A percentile compares a stretch with the other conserved stretches of the same genome.
These are phyloP conservation scores for Stichopus chloronotus DNA, from an alignment of 35 echinoderm and acorn worm genomes.

Conservation along the genomic window DNA sequence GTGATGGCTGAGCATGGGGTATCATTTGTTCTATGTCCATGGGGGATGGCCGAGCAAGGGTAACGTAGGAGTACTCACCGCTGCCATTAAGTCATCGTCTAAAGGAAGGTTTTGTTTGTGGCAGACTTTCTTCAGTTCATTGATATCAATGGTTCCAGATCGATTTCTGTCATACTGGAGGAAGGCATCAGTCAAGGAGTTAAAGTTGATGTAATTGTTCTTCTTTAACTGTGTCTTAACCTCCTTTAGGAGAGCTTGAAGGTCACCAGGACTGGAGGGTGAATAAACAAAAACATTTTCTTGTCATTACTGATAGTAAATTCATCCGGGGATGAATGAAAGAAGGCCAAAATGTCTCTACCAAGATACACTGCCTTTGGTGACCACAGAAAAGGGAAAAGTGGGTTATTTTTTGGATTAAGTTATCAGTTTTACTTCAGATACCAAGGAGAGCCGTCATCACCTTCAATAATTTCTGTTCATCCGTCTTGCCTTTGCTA, in stretches of 20 bases:
- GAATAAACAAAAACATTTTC: constrained; percentile 3
- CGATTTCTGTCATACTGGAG: constrained; percentile 87
- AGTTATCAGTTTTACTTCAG: too few species aligned
- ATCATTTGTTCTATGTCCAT: too few species aligned
- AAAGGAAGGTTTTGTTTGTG: constrained; percentile 96
- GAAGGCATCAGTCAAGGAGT: constrained; percentile 88
- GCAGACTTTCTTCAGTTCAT: constrained; percentile 84
- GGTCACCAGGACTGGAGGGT: constrained; percentile 78
- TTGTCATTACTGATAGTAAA: background rate
- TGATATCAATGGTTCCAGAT: constrained; percentile 76
- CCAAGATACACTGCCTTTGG: too few species aligned
- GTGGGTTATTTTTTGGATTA: too few species aligned
- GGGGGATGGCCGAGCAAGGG: too few species aligned
- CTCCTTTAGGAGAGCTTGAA: constrained; percentile 69
- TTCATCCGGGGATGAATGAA: background rate
- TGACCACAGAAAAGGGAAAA: too few species aligned
- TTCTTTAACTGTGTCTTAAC: constrained; percentile 85
- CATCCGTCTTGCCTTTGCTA: too few species aligned
- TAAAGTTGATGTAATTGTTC: constrained; percentile 97
- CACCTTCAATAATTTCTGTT: too few species aligned
- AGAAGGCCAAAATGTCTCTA: too few species aligned
- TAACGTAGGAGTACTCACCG: constrained; percentile 67
- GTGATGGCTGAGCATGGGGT: too few species aligned
- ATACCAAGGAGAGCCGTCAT: too few species aligned
- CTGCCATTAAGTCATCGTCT: constrained; percentile 96